Conservation (phyloP, 2,113 vertebrate species). For the Gymnogyps californianus region DNA sequence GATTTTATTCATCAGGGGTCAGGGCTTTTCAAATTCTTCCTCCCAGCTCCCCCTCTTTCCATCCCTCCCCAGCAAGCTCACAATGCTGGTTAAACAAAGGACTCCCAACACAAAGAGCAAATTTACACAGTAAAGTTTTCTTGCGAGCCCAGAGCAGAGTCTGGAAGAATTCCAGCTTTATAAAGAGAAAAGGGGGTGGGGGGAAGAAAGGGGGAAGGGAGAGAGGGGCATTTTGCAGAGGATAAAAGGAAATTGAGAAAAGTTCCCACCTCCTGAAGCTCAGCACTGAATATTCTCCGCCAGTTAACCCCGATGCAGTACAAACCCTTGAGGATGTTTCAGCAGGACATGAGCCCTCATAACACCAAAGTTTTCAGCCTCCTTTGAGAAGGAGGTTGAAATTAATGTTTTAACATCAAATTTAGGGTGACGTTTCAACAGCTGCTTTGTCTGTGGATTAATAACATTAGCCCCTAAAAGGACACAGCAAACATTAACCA, state of each 20-base stretch:
- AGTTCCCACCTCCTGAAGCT: constrained; percentile 67
- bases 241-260: constrained; percentile 57
- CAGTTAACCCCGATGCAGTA: constrained; percentile 6
- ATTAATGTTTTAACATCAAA: background rate
- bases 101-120: constrained; percentile 85
- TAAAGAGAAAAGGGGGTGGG: constrained; percentile 52
- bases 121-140: constrained; percentile 90
- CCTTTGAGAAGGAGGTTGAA: background rate
- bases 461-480: background rate
- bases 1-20: constrained; percentile 74
- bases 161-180: constrained; percentile 83
- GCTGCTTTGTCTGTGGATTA: background rate
- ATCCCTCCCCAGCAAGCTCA: constrained; percentile 78
- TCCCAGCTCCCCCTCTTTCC: constrained; percentile 65
- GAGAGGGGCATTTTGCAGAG: constrained; percentile 60
- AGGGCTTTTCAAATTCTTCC: constrained; percentile 81
- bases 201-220: constrained; percentile 55
- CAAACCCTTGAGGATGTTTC: background rate
- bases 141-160: constrained; percentile 84
- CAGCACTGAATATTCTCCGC: constrained; percentile 5
- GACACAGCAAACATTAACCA: background rate
- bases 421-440: background rate
- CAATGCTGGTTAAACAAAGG: constrained; percentile 90
- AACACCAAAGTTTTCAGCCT: background rate
- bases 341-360: background rate